Evolutionary conservation across 2,888 invertebrate genomes (phyloP), one percentile per base, ranked within the genome.

Genomic region (Phortica okadai): DNA sequence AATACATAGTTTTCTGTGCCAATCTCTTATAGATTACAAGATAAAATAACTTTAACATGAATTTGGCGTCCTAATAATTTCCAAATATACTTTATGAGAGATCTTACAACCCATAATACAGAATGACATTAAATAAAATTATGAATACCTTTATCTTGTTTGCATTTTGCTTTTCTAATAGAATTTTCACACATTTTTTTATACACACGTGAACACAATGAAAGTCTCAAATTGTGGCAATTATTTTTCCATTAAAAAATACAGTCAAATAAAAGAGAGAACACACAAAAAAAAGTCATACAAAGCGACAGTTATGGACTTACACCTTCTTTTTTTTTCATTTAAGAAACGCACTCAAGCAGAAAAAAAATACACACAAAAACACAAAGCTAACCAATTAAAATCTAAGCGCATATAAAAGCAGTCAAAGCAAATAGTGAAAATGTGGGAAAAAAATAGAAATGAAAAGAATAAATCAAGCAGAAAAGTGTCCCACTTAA

Each of bases 371-470:
- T 8, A 33, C 33, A 33, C 33, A 33, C 33, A 4, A 33, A 33
- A 33, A 41, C 16, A 14, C 8, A 41, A 56, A 72, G 70, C 54
- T 72, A 72, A 45, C 70, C 70, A 72, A 72, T 72, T 72, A 56
- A 56, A 72, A 41, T n/a, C n/a, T 8, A 66, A 66, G 14, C 0
- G 6, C 11, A 41, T 2, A 41, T 41, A 66, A 33, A 66, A 66
- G 33, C 14, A 41, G 41, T 16, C 14, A 56, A 7, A 56, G 56
- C n/a, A 56, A 16, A 56, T 16, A 21, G 62, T 25, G 16, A 25
- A 50, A 14, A 50, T 8, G 14, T 11, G 50, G 50, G 50, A 11
- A 50, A 50, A 8, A 50, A 6, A 2, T 50, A 59, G 59, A 66
- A 66, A 66, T 10, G n/a, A 70, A 70, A 45, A 45, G 8, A 69